These are phyloP conservation scores for Apamea crenata DNA, from an alignment of 2,888 invertebrate species.

Conservation along the genomic window DNA sequence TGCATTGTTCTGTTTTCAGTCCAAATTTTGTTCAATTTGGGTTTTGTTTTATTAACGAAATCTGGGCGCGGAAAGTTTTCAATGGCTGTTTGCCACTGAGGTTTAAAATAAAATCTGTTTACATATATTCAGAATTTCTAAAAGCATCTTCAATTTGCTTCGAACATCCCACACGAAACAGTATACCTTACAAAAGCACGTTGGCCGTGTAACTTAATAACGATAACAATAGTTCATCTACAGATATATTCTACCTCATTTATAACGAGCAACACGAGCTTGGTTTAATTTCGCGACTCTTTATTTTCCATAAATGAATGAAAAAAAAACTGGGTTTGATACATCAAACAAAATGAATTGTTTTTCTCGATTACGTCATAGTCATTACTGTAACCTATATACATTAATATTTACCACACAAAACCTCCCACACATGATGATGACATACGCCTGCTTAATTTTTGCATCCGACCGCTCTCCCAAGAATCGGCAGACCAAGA, in stretches of 20 bases:
- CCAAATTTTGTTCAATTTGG: constrained; percentile 41
- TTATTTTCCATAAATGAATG: constrained; percentile 3
- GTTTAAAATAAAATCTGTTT: constrained; percentile 6
- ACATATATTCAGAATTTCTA: not conserved
- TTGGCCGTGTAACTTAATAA: not conserved
- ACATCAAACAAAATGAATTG: constrained; percentile 12
- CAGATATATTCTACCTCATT: constrained; percentile 23
- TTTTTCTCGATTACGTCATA: constrained; percentile 1
- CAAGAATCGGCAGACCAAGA: constrained; percentile 53
- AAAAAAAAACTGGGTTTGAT: not conserved
- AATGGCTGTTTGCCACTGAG: constrained; percentile 14
- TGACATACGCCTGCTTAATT: constrained; percentile 49
- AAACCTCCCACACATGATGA: constrained; percentile 37
- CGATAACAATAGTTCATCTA: constrained; percentile 11
- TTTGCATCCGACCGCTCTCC: constrained; percentile 38
- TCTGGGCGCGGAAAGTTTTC: constrained; percentile 15
- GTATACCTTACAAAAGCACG: not conserved
- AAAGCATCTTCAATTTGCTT: not conserved
- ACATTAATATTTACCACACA: constrained; percentile 20
- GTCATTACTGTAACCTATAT: not conserved
- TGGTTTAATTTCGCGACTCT: not conserved
- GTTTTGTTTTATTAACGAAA: constrained; percentile 42
- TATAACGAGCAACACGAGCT: constrained; percentile 22
- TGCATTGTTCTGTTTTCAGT: constrained; percentile 50
- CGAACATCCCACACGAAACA: not conserved